A percentile compares a stretch with the other conserved stretches of the same genome.
Conservation (phyloP, 2,797 vertebrate genomes). For the Eleutherodactylus coqui region DNA sequence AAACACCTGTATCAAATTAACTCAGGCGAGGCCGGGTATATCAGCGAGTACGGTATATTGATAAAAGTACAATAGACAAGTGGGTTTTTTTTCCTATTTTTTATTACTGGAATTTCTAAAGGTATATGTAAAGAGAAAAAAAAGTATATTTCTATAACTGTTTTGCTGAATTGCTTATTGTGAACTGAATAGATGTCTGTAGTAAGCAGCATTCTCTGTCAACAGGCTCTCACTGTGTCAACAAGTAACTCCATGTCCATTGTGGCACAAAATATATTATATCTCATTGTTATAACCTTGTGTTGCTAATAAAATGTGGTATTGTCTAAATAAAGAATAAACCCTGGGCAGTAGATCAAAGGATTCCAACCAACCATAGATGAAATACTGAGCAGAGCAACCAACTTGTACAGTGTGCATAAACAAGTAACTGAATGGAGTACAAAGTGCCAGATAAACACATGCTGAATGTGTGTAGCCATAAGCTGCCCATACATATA, state of each 20-base stretch:
- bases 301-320: constrained; percentile 10
- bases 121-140: no score
- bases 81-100: no score
- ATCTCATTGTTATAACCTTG: not conserved
- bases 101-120: no score
- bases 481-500: no score
- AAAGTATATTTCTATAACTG: not conserved
- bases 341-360: constrained; percentile 43
- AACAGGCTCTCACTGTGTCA: not conserved
- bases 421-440: not conserved
- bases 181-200: not conserved
- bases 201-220: not conserved
- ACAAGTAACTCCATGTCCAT: not conserved
- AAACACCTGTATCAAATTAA: no score
- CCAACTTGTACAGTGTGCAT: not conserved
- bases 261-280: constrained; percentile 14
- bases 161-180: not conserved
- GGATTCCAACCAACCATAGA: constrained; percentile 16
- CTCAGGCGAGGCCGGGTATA: no score
- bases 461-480: not conserved
- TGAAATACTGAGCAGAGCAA: not conserved
- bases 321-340: constrained; percentile 41
- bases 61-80: not conserved
- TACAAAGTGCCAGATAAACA: not conserved
- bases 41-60: no score